Conservation (phyloP, 2,113 vertebrate species). For the Xiphorhynchus elegans region DNA sequence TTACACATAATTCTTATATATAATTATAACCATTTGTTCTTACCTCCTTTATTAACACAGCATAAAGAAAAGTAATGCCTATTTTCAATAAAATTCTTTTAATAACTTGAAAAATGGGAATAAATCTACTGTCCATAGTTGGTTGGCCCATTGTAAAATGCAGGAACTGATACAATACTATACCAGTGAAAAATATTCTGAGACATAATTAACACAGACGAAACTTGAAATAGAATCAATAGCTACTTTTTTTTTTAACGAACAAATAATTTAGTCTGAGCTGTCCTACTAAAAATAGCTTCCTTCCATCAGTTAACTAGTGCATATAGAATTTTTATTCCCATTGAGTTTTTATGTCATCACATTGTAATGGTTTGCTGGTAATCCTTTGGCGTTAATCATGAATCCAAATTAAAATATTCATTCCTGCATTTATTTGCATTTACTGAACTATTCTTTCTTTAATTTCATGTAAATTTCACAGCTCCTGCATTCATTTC, state of each 20-base stretch:
- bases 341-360: slow-evolving; percentile 71
- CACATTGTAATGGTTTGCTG: slow-evolving; percentile 67
- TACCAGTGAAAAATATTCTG: slow-evolving; percentile 39
- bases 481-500: slow-evolving; percentile 68
- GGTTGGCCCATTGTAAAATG: neutral
- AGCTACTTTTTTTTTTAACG: slow-evolving; percentile 15
- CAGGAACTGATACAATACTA: neutral
- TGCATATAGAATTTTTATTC: slow-evolving; percentile 63
- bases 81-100: slow-evolving; percentile 32
- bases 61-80: slow-evolving; percentile 29
- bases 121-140: slow-evolving; percentile 4
- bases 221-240: slow-evolving; percentile 65
- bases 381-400: slow-evolving; percentile 72
- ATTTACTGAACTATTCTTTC: slow-evolving; percentile 72
- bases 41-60: neutral
- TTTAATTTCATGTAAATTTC: slow-evolving; percentile 81
- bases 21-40: neutral
- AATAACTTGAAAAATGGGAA: slow-evolving; percentile 31
- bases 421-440: slow-evolving; percentile 79
- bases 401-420: slow-evolving; percentile 76
- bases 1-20: neutral
- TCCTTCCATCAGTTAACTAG: slow-evolving; percentile 59
- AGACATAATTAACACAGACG: slow-evolving; percentile 41
- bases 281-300: slow-evolving; percentile 71
- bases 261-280: slow-evolving; percentile 61